phyloP scores from a whole-genome alignment of 2,113 vertebrate species.

The Tenrec ecaudatus region DNA sequence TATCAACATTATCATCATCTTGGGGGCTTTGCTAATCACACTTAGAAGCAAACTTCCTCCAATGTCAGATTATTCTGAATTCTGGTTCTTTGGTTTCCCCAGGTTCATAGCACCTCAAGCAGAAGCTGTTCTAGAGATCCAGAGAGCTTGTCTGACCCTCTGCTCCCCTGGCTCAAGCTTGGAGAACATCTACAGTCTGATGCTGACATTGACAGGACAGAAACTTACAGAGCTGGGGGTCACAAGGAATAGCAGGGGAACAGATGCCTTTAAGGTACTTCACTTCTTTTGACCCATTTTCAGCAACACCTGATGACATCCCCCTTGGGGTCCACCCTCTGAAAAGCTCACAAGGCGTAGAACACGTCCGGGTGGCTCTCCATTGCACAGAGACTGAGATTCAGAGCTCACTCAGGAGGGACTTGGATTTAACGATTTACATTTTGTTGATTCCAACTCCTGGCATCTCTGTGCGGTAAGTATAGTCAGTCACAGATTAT shows the following conservation, averaged over 20 bases:
- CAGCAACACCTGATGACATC: neutral
- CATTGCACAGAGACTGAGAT: neutral
- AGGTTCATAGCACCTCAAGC: slow-evolving; percentile 94
- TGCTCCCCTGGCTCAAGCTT: slow-evolving; percentile 93
- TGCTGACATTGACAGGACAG: slow-evolving; percentile 91
- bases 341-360: neutral
- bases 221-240: slow-evolving; percentile 92
- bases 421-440: neutral
- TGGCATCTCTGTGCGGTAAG: neutral
- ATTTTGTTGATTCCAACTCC: neutral
- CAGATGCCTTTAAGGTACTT: slow-evolving; percentile 89
- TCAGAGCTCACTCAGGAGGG: neutral
- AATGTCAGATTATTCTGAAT: neutral
- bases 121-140: slow-evolving; percentile 95
- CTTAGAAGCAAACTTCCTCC: neutral
- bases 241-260: slow-evolving; percentile 84
- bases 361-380: neutral
- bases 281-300: neutral
- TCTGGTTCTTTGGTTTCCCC: slow-evolving; percentile 30
- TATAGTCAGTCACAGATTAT: too few relatives aligned
- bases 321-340: neutral
- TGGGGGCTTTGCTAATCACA: neutral
- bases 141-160: slow-evolving; percentile 92
- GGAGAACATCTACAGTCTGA: slow-evolving; percentile 95
- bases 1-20: neutral